phyloP scores from a whole-genome alignment of 2,888 invertebrate genomes.

The Ommatoiulus sabulosus region DNA sequence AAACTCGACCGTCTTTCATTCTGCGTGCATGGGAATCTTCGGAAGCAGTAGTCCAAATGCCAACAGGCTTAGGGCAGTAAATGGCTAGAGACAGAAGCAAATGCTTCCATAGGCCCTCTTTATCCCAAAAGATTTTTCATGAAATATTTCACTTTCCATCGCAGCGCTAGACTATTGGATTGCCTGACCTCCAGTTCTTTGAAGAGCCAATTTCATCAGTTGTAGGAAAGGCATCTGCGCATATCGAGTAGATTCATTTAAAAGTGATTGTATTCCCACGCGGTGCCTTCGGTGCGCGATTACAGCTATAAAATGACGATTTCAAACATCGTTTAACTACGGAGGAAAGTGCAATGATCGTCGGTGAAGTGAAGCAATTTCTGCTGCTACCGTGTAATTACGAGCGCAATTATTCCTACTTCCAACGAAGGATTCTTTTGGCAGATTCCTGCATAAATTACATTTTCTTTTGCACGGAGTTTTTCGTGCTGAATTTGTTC shows the following conservation, averaged over 20 bases:
- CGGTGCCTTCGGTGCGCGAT: not conserved
- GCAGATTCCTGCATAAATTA: slow-evolving; percentile 3
- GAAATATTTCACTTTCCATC: slow-evolving; percentile 44
- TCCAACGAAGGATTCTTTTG: not conserved
- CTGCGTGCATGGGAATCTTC: not conserved
- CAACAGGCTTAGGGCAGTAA: slow-evolving; percentile 31
- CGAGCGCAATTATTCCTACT: not conserved
- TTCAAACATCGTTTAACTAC: slow-evolving; percentile 15
- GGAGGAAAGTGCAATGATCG: not conserved
- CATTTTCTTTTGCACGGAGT: not conserved
- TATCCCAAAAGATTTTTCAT: slow-evolving; percentile 22
- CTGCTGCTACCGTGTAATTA: not conserved
- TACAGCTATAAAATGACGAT: not conserved
- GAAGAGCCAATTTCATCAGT: not conserved
- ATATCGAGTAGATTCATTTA: not conserved
- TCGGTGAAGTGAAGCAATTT: not conserved
- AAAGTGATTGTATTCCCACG: not conserved
- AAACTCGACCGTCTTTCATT: not conserved
- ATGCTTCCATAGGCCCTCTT: not conserved
- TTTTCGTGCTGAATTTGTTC: not conserved
- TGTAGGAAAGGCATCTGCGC: not conserved
- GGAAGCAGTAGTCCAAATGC: not conserved
- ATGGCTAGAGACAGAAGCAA: slow-evolving; percentile 20
- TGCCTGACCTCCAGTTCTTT: not conserved
- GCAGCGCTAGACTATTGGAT: not conserved